Evolutionary conservation across 2,113 vertebrate species (phyloP).

Genomic region (Rhadina sibilatrix): DNA sequence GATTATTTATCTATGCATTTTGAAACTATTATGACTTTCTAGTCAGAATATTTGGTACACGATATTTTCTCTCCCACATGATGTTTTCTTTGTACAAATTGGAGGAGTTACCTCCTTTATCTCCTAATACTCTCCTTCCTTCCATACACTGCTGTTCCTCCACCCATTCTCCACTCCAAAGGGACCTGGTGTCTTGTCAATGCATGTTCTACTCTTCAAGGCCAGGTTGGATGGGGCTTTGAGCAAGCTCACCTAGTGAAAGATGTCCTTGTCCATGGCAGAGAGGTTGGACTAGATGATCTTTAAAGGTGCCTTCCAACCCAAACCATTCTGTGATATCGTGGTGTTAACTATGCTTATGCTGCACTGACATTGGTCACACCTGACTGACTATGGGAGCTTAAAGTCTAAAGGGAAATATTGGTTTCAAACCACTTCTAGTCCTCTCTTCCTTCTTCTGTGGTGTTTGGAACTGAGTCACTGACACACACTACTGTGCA

Average conservation of each 20-base stretch:
- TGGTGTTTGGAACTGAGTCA: neutral
- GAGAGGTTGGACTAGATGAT: neutral
- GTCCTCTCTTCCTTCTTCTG: neutral
- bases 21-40: neutral
- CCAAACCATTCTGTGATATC: neutral
- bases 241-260: neutral
- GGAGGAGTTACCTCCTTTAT: neutral
- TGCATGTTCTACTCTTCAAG: neutral
- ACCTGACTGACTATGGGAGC: neutral
- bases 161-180: accelerated
- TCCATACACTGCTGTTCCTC: neutral
- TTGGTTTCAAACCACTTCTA: neutral
- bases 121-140: neutral
- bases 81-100: neutral
- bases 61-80: neutral
- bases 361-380: neutral
- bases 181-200: neutral
- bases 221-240: neutral
- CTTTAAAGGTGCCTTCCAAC: neutral
- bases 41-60: neutral
- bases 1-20: neutral
- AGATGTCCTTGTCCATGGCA: neutral
- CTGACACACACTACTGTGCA: neutral
- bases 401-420: neutral
- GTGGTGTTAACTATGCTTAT: neutral